Conservation (phyloP, 2,113 vertebrate species). For the Macquaria australasica region DNA sequence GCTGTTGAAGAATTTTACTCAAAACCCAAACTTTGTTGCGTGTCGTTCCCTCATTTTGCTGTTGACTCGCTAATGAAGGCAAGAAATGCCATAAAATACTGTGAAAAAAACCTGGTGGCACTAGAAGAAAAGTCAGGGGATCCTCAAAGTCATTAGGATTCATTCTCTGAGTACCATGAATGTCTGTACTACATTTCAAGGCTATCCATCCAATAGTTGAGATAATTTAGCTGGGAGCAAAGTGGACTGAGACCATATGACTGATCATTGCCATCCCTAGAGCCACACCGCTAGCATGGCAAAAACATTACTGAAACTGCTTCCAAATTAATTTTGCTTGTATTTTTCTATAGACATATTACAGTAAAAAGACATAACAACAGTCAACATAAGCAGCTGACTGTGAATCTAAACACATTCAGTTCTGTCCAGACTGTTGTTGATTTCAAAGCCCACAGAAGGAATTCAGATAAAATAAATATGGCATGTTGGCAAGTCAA, state of each 20-base stretch:
- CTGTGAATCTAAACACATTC: background rate
- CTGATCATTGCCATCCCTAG: background rate
- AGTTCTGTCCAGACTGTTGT: background rate
- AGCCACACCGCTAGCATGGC: background rate
- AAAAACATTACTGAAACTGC: no score
- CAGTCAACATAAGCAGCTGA: background rate
- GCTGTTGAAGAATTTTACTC: background rate
- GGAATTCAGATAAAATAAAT: conserved; percentile 4
- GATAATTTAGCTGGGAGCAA: background rate
- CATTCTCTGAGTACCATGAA: background rate
- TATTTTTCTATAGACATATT: background rate
- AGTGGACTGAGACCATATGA: background rate
- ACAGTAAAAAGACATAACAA: background rate
- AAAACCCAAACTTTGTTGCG: background rate
- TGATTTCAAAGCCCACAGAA: conserved; percentile 8
- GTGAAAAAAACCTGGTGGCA: background rate
- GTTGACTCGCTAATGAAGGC: background rate
- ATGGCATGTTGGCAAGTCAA: background rate
- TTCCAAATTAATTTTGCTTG: background rate
- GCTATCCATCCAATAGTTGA: background rate
- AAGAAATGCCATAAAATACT: background rate
- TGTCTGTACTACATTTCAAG: background rate
- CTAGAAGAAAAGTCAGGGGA: background rate
- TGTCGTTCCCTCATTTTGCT: background rate
- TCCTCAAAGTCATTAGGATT: background rate